These are phyloP conservation scores for Andrena fulva DNA, from an alignment of 2,888 invertebrate species.

Conservation along the genomic window DNA sequence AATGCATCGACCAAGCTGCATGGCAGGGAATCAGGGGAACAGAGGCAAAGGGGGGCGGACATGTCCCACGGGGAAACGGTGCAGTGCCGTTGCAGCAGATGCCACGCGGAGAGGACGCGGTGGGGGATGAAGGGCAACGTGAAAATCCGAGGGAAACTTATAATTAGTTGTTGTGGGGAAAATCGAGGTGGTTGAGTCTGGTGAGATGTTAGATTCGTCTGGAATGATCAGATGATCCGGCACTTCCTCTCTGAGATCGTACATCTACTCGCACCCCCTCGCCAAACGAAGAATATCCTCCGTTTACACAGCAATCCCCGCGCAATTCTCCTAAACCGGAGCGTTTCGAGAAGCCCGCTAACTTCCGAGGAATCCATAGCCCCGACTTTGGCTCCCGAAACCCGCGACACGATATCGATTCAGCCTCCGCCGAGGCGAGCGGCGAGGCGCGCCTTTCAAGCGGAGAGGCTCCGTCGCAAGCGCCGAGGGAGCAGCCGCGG, in stretches of 20 bases:
- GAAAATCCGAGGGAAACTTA: background rate
- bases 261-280: too few relatives aligned
- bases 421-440: background rate
- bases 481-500: conserved; percentile 3
- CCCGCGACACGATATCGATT: background rate
- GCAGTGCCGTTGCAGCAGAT: conserved; percentile 38
- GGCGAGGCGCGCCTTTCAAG: background rate
- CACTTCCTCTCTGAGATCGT: too few relatives aligned
- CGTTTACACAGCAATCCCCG: too few relatives aligned
- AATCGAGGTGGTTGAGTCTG: background rate
- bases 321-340: too few relatives aligned
- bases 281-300: too few relatives aligned
- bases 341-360: too few relatives aligned
- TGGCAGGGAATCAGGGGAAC: background rate
- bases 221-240: background rate
- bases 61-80: conserved; percentile 3
- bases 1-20: conserved; percentile 44
- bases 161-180: background rate
- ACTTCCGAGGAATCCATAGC: too few relatives aligned
- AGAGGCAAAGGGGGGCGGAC: conserved; percentile 13
- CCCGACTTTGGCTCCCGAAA: background rate
- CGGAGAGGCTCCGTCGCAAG: conserved; percentile 1
- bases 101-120: conserved; percentile 1
- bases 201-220: background rate
- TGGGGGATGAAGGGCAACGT: background rate